Base-by-base conservation (phyloP, 2,888 invertebrate species). In the Athetis lepigone region DNA sequence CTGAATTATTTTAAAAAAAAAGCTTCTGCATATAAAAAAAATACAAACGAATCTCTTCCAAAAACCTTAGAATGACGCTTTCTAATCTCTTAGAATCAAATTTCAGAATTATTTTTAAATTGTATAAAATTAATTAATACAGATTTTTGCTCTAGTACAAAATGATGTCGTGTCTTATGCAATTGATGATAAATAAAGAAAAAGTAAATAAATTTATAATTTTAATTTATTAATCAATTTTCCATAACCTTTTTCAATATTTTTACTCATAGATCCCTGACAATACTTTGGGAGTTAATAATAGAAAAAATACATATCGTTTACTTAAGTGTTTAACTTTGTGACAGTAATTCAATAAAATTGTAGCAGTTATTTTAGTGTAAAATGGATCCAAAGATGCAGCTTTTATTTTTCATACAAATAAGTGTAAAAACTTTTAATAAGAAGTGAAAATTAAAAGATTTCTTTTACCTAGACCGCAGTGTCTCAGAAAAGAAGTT, bases 321-420 rank as follows among this genome's bases (percentile, higher is more conserved):
- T 93, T 90, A 89, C 81, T 75, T 93, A 91, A 91, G 90, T 86
- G 83, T 85, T 84, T 85, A 84, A 84, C 80, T 82, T 88, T 84
- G 92, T 92, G 92, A 92, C 94, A 90, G 86, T 89, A 88, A 89
- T 80, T 91, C 93, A 93, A 92, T 92, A 91, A 90, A 79, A 83
- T 66, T 65, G 85, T 88, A 89, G 90, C 75, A 54, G 76, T 83
- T 78, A 79, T 79, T 82, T 76, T 83, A 82, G 83, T 82, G 75
- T 82, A 60, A 80, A 85, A 84, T 79, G 49, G 85, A 88, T 88
- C 93, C 93, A 94, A 94, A 93, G 94, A 94, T 85, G 85, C 93
- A 90, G 90, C 89, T 92, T 92, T 93, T 93, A 92, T 92, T 93
- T 93, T 93, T 91, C 88, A 89, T 91, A 92, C 86, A 76, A 73